Percentiles rank a stretch among this genome's conserved stretches.
Evolutionary conservation across 2,113 vertebrate genomes (phyloP).

Genomic region (Lathamus discolor): DNA sequence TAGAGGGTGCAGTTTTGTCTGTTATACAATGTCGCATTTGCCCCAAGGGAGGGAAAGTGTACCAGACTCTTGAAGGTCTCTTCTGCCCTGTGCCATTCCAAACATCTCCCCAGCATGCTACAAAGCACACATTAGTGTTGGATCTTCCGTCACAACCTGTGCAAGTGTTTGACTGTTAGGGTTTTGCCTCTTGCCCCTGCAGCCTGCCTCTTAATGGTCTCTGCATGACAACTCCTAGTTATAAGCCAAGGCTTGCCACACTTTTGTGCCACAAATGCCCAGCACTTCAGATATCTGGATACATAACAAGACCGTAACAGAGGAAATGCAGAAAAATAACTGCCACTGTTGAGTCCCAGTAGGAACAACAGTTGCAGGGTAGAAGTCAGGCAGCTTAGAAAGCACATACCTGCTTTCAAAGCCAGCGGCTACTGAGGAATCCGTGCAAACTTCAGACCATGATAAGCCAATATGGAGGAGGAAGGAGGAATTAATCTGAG

Average conservation of each 20-base stretch:
- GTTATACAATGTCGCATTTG: neutral
- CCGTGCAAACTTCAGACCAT: neutral
- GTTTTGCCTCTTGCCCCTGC: neutral
- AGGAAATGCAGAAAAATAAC: neutral
- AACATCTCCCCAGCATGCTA: neutral
- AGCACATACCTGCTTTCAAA: neutral
- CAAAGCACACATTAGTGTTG: neutral
- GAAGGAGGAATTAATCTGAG: neutral
- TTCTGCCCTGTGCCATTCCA: neutral
- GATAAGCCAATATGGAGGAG: neutral
- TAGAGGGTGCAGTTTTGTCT: neutral
- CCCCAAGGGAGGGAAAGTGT: neutral
- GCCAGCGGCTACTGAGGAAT: neutral
- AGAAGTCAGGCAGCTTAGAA: neutral
- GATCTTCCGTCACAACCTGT: neutral
- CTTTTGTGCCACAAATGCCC: neutral
- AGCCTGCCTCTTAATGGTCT: neutral
- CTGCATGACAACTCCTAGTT: neutral
- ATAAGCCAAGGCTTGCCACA: neutral
- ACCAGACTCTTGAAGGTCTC: neutral
- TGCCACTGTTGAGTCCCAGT: neutral
- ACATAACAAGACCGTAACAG: neutral
- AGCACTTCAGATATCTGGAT: neutral
- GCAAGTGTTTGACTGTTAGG: neutral
- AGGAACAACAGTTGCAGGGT: neutral